A percentile compares a stretch with the other conserved stretches of the same genome.
phyloP scores from a whole-genome alignment of 1,140 invertebrate species.

The Hormaphis cornu region DNA sequence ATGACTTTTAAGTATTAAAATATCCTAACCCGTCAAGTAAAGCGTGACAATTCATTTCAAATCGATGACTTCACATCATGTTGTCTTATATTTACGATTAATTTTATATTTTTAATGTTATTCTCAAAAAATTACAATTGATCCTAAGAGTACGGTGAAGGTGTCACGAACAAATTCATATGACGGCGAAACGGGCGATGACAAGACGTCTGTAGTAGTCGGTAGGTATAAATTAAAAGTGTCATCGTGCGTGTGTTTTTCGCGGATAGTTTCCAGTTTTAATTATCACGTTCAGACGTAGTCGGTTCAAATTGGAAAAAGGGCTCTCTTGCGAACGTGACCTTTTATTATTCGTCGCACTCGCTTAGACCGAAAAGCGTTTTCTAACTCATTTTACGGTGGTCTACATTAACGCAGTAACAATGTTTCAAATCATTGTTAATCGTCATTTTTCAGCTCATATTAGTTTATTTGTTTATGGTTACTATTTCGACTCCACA shows the following conservation, averaged over 20 bases:
- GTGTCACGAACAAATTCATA: conserved; percentile 1
- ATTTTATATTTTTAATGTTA: too few species aligned
- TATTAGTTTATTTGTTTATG: too few species aligned
- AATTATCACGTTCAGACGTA: conserved; percentile 6
- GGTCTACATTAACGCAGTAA: neutral
- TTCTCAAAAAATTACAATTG: too few species aligned
- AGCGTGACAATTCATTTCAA: too few species aligned
- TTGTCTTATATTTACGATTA: too few species aligned
- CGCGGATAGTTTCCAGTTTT: neutral
- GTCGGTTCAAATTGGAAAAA: neutral
- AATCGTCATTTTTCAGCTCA: too few species aligned
- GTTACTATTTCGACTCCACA: too few species aligned
- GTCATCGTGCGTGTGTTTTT: neutral
- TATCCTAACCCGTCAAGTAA: too few species aligned
- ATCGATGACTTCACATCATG: too few species aligned
- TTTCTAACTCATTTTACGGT: neutral
- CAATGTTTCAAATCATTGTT: too few species aligned
- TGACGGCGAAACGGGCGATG: neutral
- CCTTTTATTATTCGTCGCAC: neutral
- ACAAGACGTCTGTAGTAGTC: neutral
- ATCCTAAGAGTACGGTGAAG: neutral
- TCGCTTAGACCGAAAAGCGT: neutral
- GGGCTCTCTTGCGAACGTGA: neutral
- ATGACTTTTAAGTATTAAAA: too few species aligned
- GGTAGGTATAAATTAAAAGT: neutral